Evolutionary conservation across 2,113 vertebrate species (phyloP).

Genomic region (Pelecanoides urinatrix): DNA sequence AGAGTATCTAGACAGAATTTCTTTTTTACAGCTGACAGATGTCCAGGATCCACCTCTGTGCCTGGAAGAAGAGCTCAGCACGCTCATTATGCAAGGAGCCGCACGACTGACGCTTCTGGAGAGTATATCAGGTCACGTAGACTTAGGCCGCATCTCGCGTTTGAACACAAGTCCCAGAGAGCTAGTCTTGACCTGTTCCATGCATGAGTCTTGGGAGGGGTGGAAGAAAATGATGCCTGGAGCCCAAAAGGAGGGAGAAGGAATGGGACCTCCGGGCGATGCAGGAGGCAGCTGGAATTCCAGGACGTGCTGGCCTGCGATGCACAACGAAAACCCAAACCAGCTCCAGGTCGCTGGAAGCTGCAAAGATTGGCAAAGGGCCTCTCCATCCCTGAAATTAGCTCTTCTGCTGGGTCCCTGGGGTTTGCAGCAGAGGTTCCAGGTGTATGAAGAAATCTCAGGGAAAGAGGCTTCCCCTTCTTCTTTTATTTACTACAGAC

Average conservation of each 20-base stretch:
- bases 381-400: neutral
- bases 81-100: neutral
- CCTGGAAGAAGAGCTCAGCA: neutral
- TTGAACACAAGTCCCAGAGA: neutral
- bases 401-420: neutral
- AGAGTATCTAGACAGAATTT: neutral
- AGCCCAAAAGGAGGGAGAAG: neutral
- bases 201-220: neutral
- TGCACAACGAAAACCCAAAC: neutral
- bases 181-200: neutral
- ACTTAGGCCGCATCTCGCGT: fast-evolving
- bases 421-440: neutral
- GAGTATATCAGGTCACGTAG: neutral
- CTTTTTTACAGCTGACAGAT: neutral
- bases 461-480: neutral
- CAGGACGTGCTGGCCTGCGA: neutral
- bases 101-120: fast-evolving
- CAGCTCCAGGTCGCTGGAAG: neutral
- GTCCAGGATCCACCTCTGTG: neutral
- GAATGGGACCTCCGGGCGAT: neutral
- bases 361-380: neutral
- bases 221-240: neutral
- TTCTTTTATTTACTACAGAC: slow-evolving; percentile 5
- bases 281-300: neutral
- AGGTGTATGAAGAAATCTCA: neutral